These are phyloP conservation scores for Sinocyclocheilus rhinocerous DNA, from an alignment of 2,113 vertebrate genomes.

Conservation along the genomic window DNA sequence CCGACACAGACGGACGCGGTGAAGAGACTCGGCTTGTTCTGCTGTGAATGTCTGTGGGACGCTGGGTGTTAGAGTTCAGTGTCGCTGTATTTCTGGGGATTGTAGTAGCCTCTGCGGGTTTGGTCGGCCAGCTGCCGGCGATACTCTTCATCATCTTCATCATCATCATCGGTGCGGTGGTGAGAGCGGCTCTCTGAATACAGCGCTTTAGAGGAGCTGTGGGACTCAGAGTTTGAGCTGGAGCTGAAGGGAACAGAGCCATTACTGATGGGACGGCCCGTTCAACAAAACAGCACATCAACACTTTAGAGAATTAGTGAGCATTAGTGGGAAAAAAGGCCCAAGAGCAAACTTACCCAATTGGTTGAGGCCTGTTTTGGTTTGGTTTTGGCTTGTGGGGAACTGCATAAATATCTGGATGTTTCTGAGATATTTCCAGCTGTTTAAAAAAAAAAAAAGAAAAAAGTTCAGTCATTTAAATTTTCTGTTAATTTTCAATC, in stretches of 20 bases:
- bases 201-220: constrained; percentile 72
- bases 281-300: background rate
- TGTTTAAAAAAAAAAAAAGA: constrained; percentile 57
- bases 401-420: constrained; percentile 95
- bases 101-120: constrained; percentile 85
- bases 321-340: background rate
- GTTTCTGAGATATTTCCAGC: constrained; percentile 97
- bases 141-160: constrained; percentile 88
- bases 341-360: constrained; percentile 77
- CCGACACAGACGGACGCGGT: background rate
- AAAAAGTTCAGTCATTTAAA: too few species aligned
- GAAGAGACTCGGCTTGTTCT: background rate
- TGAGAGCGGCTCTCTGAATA: constrained; percentile 74
- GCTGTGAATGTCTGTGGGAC: background rate
- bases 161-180: constrained; percentile 60
- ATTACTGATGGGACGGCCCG: background rate
- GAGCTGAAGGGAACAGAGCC: constrained; percentile 52
- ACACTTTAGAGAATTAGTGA: background rate
- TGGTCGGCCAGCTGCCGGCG: constrained; percentile 87
- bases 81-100: constrained; percentile 90
- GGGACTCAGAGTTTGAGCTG: constrained; percentile 85
- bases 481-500: too few species aligned
- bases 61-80: constrained; percentile 83
- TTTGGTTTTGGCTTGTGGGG: constrained; percentile 92
- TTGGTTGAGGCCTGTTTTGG: constrained; percentile 79